These are phyloP conservation scores for Julus scandinavius DNA, from an alignment of 2,888 invertebrate genomes.

Conservation along the genomic window DNA sequence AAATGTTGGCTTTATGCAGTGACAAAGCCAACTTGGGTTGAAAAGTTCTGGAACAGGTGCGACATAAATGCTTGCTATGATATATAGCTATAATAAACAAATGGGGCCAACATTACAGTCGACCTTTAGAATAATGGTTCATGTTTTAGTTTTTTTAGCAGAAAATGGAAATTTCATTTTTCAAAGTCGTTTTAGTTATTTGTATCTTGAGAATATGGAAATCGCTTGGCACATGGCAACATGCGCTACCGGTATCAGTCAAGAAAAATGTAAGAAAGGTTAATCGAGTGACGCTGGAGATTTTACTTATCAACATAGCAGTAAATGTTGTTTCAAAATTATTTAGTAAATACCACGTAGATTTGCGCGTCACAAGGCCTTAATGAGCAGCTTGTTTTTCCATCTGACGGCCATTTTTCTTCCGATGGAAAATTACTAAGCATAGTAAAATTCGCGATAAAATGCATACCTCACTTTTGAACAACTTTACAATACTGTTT, in stretches of 20 bases:
- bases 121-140: not conserved
- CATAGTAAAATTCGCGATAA: not conserved
- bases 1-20: not conserved
- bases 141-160: not conserved
- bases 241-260: not conserved
- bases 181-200: not conserved
- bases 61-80: not conserved
- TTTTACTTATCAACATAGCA: not conserved
- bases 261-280: not conserved
- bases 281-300: not conserved
- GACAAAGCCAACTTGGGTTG: not conserved
- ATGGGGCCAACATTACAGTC: not conserved
- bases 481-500: not conserved
- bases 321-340: not conserved
- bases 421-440: too few species aligned
- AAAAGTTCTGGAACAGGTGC: not conserved
- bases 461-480: not conserved
- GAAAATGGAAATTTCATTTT: not conserved
- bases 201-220: conserved; percentile 5
- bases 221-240: not conserved
- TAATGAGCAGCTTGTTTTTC: not conserved
- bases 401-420: not conserved
- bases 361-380: not conserved
- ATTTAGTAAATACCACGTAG: not conserved
- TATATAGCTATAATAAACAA: not conserved